Evolutionary conservation across 2,113 vertebrate genomes (phyloP).

Genomic region (Ceuthmochares aereus): DNA sequence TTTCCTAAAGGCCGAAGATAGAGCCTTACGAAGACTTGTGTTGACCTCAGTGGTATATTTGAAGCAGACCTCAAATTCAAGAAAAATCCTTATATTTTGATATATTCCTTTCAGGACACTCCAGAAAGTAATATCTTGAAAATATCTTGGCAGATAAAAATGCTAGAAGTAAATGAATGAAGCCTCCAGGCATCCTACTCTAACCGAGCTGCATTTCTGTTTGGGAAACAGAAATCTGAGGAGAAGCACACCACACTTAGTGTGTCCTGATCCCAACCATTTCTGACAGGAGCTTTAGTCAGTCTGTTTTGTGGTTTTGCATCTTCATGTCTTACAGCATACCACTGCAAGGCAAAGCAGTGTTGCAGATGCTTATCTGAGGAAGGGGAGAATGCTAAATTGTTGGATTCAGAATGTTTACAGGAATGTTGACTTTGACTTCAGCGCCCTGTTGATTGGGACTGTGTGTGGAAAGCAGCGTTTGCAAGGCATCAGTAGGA

Average conservation of each 20-base stretch:
- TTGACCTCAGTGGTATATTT: neutral
- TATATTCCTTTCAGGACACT: neutral
- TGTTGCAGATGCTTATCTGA: neutral
- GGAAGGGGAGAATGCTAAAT: neutral
- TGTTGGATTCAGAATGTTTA: accelerated
- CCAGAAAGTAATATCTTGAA: neutral
- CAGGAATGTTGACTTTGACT: neutral
- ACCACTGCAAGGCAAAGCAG: neutral
- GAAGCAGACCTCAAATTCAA: neutral
- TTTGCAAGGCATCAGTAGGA: neutral
- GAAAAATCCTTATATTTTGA: neutral
- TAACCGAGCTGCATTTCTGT: neutral
- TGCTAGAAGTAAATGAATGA: neutral
- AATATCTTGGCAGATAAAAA: neutral
- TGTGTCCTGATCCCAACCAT: accelerated
- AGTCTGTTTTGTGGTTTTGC: neutral
- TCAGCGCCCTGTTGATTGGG: accelerated
- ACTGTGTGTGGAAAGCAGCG: neutral
- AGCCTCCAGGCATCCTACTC: neutral
- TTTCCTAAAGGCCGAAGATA: neutral
- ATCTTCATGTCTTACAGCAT: neutral
- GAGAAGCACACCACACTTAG: neutral
- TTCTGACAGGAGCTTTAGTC: neutral
- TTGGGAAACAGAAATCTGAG: neutral
- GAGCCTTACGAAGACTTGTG: neutral